Conservation (phyloP, 2,797 vertebrate genomes). For the Trematomus bernacchii region DNA sequence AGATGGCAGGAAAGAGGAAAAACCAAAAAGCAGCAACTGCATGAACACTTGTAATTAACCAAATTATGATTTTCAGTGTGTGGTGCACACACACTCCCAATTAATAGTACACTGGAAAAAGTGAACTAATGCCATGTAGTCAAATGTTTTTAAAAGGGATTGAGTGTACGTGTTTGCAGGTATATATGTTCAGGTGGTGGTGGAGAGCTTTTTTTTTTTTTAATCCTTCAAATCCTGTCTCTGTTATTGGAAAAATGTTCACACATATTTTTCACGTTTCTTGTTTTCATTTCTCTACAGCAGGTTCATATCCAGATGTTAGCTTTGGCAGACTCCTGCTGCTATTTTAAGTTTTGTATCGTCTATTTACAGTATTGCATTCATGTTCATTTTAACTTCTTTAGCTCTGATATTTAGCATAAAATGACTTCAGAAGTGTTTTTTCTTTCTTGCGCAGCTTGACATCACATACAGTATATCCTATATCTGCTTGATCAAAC, state of each 20-base stretch:
- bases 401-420: background rate
- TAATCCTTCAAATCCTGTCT: slow-evolving; percentile 1
- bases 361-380: background rate
- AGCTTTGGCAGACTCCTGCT: slow-evolving; percentile 4
- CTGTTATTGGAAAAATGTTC: background rate
- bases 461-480: slow-evolving; percentile 5
- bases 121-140: slow-evolving; percentile 12
- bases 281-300: slow-evolving; percentile 8
- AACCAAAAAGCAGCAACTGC: no score
- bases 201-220: background rate
- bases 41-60: no score
- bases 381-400: background rate
- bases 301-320: background rate
- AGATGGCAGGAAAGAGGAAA: background rate
- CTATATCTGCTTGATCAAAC: slow-evolving; percentile 13
- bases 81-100: slow-evolving; percentile 1
- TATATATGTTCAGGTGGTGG: slow-evolving; percentile 6
- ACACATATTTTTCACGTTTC: background rate
- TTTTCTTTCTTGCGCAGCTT: background rate
- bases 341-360: background rate
- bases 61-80: slow-evolving; percentile 18
- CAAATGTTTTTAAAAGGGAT: slow-evolving; percentile 27
- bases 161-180: slow-evolving; percentile 1
- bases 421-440: background rate
- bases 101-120: slow-evolving; percentile 25